Evolutionary conservation across 2,888 invertebrate species (phyloP).

Genomic region (Imbricaverruca yamaguchii): DNA sequence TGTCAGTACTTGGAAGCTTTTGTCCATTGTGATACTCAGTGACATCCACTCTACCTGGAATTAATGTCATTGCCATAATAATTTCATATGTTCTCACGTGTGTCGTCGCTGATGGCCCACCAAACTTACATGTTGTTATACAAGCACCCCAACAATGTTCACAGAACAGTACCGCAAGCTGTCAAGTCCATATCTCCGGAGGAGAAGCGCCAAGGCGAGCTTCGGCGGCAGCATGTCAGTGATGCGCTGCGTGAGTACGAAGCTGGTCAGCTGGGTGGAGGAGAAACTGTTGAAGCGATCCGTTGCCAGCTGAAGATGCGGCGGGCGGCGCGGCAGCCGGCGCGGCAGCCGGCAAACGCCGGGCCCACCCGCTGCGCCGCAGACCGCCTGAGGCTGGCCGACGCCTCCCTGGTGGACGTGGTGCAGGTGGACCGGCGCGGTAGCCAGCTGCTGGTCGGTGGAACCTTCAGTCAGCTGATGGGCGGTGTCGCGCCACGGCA

Average conservation of each 20-base stretch:
- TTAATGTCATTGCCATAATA: too few species aligned
- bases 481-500: neutral
- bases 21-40: neutral
- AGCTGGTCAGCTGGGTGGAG: neutral
- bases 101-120: neutral
- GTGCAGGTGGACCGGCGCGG: neutral
- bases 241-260: neutral
- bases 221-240: neutral
- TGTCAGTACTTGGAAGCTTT: neutral
- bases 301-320: neutral
- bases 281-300: neutral
- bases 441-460: neutral
- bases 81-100: too few species aligned
- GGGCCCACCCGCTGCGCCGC: too few species aligned
- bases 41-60: too few species aligned
- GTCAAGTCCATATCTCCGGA: neutral
- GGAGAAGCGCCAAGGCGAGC: neutral
- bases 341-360: neutral
- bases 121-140: too few species aligned
- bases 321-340: neutral
- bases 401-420: neutral
- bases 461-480: neutral
- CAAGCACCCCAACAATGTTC: too few species aligned
- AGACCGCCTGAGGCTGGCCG: too few species aligned
- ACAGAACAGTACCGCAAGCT: neutral